These are phyloP conservation scores for Caenorhabditis latens DNA, from an alignment of 1,140 invertebrate species.

Conservation along the genomic window DNA sequence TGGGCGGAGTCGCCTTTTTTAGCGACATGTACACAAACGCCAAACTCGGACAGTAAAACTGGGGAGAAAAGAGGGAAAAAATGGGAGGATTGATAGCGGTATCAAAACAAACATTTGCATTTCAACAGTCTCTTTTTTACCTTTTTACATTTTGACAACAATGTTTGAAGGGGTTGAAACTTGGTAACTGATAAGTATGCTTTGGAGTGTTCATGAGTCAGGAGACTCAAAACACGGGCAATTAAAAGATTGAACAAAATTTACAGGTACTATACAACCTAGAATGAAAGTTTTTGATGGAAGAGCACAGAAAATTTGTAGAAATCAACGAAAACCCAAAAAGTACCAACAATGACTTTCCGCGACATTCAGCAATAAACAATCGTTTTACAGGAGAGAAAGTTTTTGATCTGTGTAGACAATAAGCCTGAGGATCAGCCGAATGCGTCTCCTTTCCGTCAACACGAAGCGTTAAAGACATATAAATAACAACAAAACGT, in stretches of 20 bases:
- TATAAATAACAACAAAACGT: constrained; percentile 20
- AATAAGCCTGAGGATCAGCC: constrained; percentile 19
- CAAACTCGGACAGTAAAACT: constrained; percentile 27
- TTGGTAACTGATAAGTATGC: background rate
- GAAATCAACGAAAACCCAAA: no score
- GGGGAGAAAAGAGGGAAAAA: constrained; percentile 1
- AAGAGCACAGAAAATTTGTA: no score
- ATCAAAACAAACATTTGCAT: constrained; percentile 56
- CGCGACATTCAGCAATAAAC: background rate
- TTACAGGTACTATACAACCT: background rate
- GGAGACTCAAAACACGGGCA: background rate
- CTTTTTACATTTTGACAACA: background rate
- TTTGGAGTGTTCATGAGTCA: background rate
- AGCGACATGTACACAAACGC: constrained; percentile 49
- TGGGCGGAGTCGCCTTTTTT: constrained; percentile 38
- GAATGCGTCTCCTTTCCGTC: background rate
- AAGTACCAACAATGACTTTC: no score
- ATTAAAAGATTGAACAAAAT: background rate
- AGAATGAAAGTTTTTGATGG: no score
- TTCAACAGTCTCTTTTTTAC: constrained; percentile 38
- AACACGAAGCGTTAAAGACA: background rate
- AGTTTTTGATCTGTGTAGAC: constrained; percentile 45
- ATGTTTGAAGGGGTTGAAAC: background rate
- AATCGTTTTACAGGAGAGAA: background rate
- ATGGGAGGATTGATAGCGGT: constrained; percentile 46